Evolutionary conservation across 2,113 vertebrate genomes (phyloP).

Genomic region (Axis porcinus): DNA sequence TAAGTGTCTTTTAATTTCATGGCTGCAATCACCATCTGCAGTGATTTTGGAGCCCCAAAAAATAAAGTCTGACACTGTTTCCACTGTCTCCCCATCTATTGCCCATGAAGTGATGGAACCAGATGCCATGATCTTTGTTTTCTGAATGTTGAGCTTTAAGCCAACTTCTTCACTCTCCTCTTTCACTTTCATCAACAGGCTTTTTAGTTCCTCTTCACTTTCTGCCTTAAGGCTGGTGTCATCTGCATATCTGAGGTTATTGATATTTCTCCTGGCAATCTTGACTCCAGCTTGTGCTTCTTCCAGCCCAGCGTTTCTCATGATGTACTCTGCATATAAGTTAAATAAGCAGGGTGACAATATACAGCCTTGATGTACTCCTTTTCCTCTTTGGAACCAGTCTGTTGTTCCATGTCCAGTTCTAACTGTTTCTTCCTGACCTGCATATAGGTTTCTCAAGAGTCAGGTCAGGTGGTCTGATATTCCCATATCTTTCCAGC

Average conservation of each 20-base stretch:
- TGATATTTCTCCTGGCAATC: not conserved
- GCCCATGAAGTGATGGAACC: not conserved
- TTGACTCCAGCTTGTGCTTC: not conserved
- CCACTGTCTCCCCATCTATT: not conserved
- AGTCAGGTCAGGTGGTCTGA: not conserved
- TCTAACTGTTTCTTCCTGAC: not conserved
- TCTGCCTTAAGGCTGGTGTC: not conserved
- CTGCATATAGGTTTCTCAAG: not conserved
- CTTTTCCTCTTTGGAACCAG: not conserved
- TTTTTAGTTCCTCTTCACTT: not conserved
- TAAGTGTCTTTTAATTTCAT: not conserved
- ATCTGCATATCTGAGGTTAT: not conserved
- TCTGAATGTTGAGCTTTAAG: not conserved
- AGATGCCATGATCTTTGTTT: not conserved
- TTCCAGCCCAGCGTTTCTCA: not conserved
- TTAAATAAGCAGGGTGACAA: not conserved
- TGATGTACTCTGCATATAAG: not conserved
- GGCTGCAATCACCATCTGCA: not conserved
- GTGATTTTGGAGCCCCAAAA: not conserved
- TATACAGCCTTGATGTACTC: not conserved
- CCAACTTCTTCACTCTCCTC: not conserved
- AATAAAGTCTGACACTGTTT: not conserved
- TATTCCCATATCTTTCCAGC: not conserved
- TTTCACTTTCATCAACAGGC: not conserved
- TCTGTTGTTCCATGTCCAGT: not conserved